Evolutionary conservation across 1,140 invertebrate genomes (phyloP), one percentile per base, ranked within the genome.

Genomic region (Gonioctena quinquepunctata): DNA sequence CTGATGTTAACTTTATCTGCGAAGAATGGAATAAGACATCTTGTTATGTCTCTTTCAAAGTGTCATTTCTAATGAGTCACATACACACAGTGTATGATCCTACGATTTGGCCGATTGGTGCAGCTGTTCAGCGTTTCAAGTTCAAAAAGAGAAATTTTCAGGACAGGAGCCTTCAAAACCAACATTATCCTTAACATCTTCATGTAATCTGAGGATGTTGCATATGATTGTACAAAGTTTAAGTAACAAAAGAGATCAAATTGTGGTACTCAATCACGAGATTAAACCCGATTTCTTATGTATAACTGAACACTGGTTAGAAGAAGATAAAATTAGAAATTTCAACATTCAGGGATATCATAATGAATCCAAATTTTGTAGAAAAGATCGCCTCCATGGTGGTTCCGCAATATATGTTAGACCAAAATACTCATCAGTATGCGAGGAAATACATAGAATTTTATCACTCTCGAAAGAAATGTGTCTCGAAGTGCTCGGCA

Each of bases 81-180:
- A 25, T 61, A 13, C 8, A 61, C 13, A 19, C 25, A 27, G 59
- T 61, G n/a, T 61, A 61, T n/a, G 25, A 61, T 61, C 27, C 59
- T 25, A 16, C 13, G n/a, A 61, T 61, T 16, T 61, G 59, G 59
- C 59, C 59, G 25, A 13, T 26, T n/a, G 59, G 27, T 26, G 59
- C 59, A 18, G 59, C 23, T 13, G 27, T 61, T 11, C 57, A 61
- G 4, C 59, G 59, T 27, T 61, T 61, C 27, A 16, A 7, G 27
- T 61, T 61, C 16, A 61, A 19, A 28, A 61, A 33, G n/a, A 18
- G n/a, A 28, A 27, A 27, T 61, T 61, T 61, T 61, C 25, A 25
- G 4, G 13, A 56, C n/a, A n/a, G n/a, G n/a, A n/a, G n/a, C n/a
- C 21, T 21, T 21, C 19, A 25, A n/a, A n/a, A n/a, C n/a, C n/a